Evolutionary conservation across 2,888 invertebrate species (phyloP), one percentile per base, ranked within the genome.

Genomic region (Gnatocerus cornutus): DNA sequence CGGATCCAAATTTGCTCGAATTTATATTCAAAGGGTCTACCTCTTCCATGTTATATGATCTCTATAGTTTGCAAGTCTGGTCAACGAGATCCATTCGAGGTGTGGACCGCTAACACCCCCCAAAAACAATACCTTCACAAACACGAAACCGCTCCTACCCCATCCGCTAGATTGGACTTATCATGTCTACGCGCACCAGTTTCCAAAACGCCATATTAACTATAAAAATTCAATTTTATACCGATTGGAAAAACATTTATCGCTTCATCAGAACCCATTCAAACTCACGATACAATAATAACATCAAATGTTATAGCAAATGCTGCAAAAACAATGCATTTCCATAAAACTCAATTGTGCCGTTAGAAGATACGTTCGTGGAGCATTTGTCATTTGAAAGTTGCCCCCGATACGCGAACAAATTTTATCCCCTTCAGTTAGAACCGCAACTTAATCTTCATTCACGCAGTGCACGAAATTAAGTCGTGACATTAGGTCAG

Each of bases 1-100:
- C 53, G 14, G 7, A 55, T 16, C 48, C 30, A 30, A 62, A 68
- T 62, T 65, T 45, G 29, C 10, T 7, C 39, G 27, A 69, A 65
- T 64, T 69, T 65, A 69, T 64, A 69, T 59, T 50, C 52, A 58
- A 50, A 59, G 27, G 50, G 59, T 56, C 64, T 56, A 69, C 64
- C 69, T 64, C 58, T 69, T 69, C 52, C 43, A 58, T 69, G 69
- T 69, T 69, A 30, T 50, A 56, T 69, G 52, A 56, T 58, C 41
- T 62, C 48, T 50, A 56, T 46, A 69, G 62, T 59, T 33, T 46
- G 43, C 45, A 58, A 59, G 39, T 59, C 59, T 59, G 59, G 67
- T 67, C 59, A 67, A 33, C 59, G 43, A 46, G 53, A 50, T 48
- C 43, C 39, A 13, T 59, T 69, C 50, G 59, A 65, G 39, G 59